Base-by-base conservation (phyloP, 2,888 invertebrate genomes). In the Phortica magna region DNA sequence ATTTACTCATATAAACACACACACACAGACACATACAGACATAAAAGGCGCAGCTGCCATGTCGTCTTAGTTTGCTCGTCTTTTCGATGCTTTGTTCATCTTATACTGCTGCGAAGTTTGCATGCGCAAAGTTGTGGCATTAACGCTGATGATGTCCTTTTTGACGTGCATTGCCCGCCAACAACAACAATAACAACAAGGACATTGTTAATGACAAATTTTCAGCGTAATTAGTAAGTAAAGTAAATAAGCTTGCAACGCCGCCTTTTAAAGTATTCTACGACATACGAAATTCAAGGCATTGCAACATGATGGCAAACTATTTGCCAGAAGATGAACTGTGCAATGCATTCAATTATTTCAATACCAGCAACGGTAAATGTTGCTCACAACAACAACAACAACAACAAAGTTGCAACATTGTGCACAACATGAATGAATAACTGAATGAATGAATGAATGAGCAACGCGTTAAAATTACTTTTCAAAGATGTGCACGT, bases 191-290 rank as follows among this genome's bases (percentile, higher is more conserved):
- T 4, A 31, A 31, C 55, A 55, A 59, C 59, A 19, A 17, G 5
- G 2, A 59, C 59, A 19, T 14, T 67, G 78, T 77, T 80, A 71
- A 77, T 78, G 76, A 77, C 78, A 81, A 82, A 80, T 84, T 84
- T 74, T 76, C 77, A 72, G 80, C 78, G 68, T 22, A 83, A 83
- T 79, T 75, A 79, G 82, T 81, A 86, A 86, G 80, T 83, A 79
- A 84, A 81, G 81, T 77, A 81, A 85, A 83, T 83, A 10, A 41
- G 10, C 42, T 43, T 68, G 17, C n/a, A 68, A 19, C 61, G n/a
- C 48, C 7, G 3, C 14, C 10, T 14, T 48, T 22, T 10, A 61
- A 48, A 48, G 10, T 14, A 10, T 78, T 78, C 67, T n/a, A 57
- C 53, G 64, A 65, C 64, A 14, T 55, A 53, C 59, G 76, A 72